Base-by-base conservation (phyloP, 2,888 invertebrate genomes). In the Dendrolimus houi region DNA sequence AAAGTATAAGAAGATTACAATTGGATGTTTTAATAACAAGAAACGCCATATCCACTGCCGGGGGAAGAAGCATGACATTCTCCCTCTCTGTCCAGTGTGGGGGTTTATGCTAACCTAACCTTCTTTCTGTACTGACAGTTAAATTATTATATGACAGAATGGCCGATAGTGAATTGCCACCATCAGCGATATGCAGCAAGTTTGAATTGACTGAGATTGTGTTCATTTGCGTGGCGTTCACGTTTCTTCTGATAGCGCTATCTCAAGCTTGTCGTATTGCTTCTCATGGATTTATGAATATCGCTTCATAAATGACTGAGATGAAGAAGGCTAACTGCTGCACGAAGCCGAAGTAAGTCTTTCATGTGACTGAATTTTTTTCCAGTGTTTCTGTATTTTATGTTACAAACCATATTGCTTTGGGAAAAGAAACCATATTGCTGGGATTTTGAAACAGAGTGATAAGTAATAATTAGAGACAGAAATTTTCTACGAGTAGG, bases 131-230 rank as follows among this genome's bases (percentile, higher is more conserved):
- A 29, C 29, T 52, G 52, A 40, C 29, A 52, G 12, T n/a, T 40
- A 29, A 3, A 9, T 54, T 13, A 12, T 55, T 47, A 55, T 8
- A 29, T 55, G 55, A 40, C n/a, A 56, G 57, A 17, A 64, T 64
- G 64, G 57, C 53, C 56, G 41, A 2, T 1, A 14, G 53, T 1
- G 60, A 62, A 12, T 68, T 66, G 14, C 63, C 66, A 0, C 61
- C 65, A 29, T 54, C 60, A 1, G 17, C 57, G 1, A n/a, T 69
- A 9, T 76, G 74, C 60, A 63, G 55, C 17, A 54, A 68, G 3
- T 81, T 84, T 56, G 79, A 84, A 54, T 62, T 84, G n/a, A 64
- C 77, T 6, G 79, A 84, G 58, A 77, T 83, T 3, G 79, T 84
- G 8, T 77, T 79, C 55, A 64, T 83, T n/a, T 80, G 81, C 62